Conservation (phyloP, 1,140 invertebrate genomes). For the Drosophila nikananu region DNA sequence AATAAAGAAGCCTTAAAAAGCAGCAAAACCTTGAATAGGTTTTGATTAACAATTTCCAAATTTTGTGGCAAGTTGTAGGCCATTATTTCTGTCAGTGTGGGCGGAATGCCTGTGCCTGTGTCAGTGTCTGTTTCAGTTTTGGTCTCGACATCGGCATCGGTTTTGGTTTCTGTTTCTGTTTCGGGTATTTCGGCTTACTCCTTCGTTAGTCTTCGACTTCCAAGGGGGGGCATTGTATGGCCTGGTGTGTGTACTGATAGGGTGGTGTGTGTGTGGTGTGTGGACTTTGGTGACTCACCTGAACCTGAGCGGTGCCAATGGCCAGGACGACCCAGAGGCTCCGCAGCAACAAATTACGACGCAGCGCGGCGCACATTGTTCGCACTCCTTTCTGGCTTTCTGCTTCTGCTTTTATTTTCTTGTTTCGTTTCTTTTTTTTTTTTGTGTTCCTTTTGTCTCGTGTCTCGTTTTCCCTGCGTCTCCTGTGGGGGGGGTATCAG, state of each 20-base stretch:
- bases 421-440: not conserved
- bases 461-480: not conserved
- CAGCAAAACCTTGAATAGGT: too few species aligned
- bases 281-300: conserved; percentile 69
- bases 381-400: conserved; percentile 38
- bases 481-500: not conserved
- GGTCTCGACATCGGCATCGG: conserved; percentile 16
- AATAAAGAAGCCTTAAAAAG: too few species aligned
- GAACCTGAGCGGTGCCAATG: conserved; percentile 75
- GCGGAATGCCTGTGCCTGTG: not conserved
- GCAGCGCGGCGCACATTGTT: conserved; percentile 76
- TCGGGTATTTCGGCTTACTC: conserved; percentile 46
- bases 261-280: not conserved
- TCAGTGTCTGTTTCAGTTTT: conserved; percentile 19
- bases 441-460: not conserved
- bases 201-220: conserved; percentile 28
- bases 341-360: conserved; percentile 78
- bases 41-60: too few species aligned
- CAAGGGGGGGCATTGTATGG: conserved; percentile 15
- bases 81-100: conserved; percentile 7
- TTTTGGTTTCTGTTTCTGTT: conserved; percentile 35
- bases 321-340: conserved; percentile 74
- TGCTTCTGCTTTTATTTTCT: conserved; percentile 8
- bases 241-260: conserved; percentile 4
- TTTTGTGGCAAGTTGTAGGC: not conserved